Evolutionary conservation across 2,888 invertebrate genomes (phyloP).

Genomic region (Gortyna flavago): DNA sequence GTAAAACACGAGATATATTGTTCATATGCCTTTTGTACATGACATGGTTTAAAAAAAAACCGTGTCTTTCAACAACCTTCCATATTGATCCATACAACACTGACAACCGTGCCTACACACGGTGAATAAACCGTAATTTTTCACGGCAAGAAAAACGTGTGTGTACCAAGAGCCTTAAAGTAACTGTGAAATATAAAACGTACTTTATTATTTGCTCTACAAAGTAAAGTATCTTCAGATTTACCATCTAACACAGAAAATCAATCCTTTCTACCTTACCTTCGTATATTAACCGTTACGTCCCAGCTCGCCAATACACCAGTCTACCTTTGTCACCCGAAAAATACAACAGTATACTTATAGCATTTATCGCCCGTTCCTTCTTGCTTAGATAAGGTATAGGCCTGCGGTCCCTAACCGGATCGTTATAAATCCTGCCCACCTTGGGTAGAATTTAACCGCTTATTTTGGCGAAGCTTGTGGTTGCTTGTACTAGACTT

Average conservation of each 20-base stretch:
- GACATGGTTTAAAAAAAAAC: no score
- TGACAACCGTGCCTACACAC: no score
- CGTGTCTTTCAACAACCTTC: no score
- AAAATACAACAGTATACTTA: constrained; percentile 53
- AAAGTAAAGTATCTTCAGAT: not conserved
- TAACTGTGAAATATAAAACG: not conserved
- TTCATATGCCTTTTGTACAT: not conserved
- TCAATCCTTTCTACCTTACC: constrained; percentile 31
- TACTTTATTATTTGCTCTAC: no score
- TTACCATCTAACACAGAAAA: not conserved
- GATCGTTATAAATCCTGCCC: constrained; percentile 58
- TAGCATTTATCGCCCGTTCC: constrained; percentile 62
- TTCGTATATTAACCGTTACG: constrained; percentile 19
- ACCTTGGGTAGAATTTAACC: constrained; percentile 59
- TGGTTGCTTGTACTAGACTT: constrained; percentile 28
- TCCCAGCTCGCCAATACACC: constrained; percentile 43
- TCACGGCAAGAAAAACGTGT: no score
- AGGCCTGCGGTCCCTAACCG: constrained; percentile 50
- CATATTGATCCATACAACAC: no score
- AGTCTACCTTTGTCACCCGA: constrained; percentile 46
- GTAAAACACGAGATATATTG: not conserved
- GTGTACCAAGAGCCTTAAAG: no score
- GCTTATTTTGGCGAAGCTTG: constrained; percentile 46
- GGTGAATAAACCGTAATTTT: no score
- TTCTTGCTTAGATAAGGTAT: constrained; percentile 53